These are phyloP conservation scores for Anseranas semipalmata DNA, from an alignment of 2,113 vertebrate species.

Conservation along the genomic window DNA sequence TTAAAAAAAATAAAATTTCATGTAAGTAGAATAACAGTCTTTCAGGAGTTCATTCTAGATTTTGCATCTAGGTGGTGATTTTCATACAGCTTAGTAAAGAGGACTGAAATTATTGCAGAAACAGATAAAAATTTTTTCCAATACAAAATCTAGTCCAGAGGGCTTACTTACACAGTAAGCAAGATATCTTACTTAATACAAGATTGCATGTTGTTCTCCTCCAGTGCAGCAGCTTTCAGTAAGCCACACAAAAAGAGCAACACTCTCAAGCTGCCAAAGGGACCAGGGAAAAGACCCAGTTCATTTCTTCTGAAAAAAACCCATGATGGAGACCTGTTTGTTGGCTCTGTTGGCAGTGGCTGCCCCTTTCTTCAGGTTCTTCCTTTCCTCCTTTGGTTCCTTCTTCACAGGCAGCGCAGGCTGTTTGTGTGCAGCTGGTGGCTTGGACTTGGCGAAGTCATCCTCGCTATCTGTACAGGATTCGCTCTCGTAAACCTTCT, in stretches of 20 bases:
- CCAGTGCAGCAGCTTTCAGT: neutral
- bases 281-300: neutral
- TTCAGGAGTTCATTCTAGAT: neutral
- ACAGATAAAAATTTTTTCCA: neutral
- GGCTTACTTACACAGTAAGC: constrained; percentile 73
- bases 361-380: constrained; percentile 79
- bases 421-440: constrained; percentile 28
- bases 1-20: constrained; percentile 10
- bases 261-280: neutral
- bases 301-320: constrained; percentile 94
- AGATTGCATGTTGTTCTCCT: neutral
- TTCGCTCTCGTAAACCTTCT: constrained; percentile 91
- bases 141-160: constrained; percentile 23
- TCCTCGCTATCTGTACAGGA: constrained; percentile 91
- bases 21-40: neutral
- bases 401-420: constrained; percentile 36
- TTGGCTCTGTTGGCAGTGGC: constrained; percentile 74
- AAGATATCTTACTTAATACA: neutral
- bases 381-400: constrained; percentile 80
- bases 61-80: neutral
- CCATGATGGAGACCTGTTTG: constrained; percentile 92
- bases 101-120: neutral
- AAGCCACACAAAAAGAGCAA: neutral
- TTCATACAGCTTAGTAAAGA: neutral
- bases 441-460: constrained; percentile 69